Base-by-base conservation (phyloP, 2,888 invertebrate species). In the Idaea biselata region DNA sequence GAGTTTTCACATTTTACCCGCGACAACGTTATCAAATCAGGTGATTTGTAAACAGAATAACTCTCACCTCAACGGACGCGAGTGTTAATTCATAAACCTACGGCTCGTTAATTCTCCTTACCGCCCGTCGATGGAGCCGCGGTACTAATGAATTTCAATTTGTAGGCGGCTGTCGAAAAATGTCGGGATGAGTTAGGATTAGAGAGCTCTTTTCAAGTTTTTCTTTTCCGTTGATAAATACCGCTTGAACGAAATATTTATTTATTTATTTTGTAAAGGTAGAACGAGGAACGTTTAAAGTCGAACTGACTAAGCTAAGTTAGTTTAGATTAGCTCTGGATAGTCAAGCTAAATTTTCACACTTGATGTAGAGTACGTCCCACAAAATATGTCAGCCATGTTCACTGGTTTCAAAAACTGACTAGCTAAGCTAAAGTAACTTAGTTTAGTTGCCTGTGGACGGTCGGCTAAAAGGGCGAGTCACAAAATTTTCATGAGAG, bases 91-190 rank as follows among this genome's bases (percentile, higher is more conserved):
- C 88, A 87, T 87, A 88, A 84, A 25, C 25, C 25, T 25, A 84
- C 79, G 82, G 71, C 84, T 86, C 88, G 90, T 91, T 89, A 90
- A 90, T 91, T 90, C 85, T 89, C 86, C 86, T 90, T 89, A 86
- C 89, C 89, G 81, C 83, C 80, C 80, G 67, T 79, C 81, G 79
- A 79, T 83, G 84, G 79, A 77, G 70, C 68, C 79, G 81, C 80
- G 76, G 44, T 77, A 81, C 88, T 90, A 90, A 91, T 90, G 90
- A 91, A 91, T 90, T 90, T 89, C 90, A 90, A 89, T 91, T 90
- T 88, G 90, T 87, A 84, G 73, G 72, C 71, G 79, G 82, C 82
- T 81, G 81, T 77, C 80, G 78, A 65, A 71, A 69, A 79, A 82
- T 83, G 85, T 82, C 80, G 80, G 69, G 74, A 73, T 73, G 70